A percentile compares a stretch with the other conserved stretches of the same genome.
Conservation (phyloP, 2,888 invertebrate species). For the Zaprionus lineosus region DNA sequence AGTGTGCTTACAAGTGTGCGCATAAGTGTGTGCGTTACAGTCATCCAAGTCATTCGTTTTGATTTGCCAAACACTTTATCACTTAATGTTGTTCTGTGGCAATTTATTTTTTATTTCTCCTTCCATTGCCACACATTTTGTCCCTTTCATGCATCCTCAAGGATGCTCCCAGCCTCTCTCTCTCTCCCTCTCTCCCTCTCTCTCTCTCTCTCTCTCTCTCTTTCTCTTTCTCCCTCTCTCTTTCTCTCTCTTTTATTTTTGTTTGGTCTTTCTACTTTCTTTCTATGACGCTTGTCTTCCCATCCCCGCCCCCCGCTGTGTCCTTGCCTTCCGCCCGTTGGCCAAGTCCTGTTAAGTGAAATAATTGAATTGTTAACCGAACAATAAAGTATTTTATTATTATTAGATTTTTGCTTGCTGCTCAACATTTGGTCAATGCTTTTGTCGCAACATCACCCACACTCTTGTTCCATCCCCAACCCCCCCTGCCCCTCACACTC, state of each 20-base stretch:
- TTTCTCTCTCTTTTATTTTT: background rate
- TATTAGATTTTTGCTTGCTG: conserved; percentile 66
- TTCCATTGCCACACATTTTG: conserved; percentile 26
- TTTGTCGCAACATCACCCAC: conserved; percentile 26
- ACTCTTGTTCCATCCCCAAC: conserved; percentile 4
- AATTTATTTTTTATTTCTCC: conserved; percentile 56
- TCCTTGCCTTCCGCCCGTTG: background rate
- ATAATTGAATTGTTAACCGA: conserved; percentile 76
- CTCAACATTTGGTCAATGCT: conserved; percentile 47
- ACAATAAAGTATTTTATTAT: conserved; percentile 75
- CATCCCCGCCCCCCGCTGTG: background rate
- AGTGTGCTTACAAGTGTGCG: background rate
- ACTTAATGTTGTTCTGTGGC: conserved; percentile 67
- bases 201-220: background rate
- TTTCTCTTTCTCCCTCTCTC: background rate
- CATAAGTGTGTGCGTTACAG: conserved; percentile 16
- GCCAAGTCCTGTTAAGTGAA: conserved; percentile 65
- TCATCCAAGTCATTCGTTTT: conserved; percentile 57
- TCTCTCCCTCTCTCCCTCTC: background rate
- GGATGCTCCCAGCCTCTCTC: too few relatives aligned
- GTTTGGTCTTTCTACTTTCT: background rate
- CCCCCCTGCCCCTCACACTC: conserved; percentile 12
- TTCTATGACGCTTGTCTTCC: background rate
- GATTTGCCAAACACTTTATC: conserved; percentile 72
- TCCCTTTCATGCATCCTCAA: background rate